Evolutionary conservation across 2,888 invertebrate genomes (phyloP).

Genomic region (Ormyrus thymus): DNA sequence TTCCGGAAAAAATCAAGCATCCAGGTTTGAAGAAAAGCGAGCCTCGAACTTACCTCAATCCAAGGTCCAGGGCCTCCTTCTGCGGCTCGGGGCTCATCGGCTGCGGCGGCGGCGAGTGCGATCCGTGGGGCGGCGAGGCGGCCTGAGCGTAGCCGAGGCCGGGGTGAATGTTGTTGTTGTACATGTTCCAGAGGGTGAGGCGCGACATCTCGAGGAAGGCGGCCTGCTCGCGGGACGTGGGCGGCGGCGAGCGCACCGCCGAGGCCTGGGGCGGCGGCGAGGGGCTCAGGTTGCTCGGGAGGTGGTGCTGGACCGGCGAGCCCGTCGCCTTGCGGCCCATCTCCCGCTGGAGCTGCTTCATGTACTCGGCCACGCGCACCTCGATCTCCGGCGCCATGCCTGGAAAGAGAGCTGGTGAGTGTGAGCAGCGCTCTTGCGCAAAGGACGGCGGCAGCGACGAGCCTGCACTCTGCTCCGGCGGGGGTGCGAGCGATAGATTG

Average conservation of each 20-base stretch:
- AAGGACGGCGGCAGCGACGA: no score
- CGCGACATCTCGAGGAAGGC: conserved; percentile 87
- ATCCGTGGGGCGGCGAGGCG: conserved; percentile 73
- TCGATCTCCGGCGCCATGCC: conserved; percentile 84
- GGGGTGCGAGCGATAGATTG: no score
- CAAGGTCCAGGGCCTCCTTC: conserved; percentile 90
- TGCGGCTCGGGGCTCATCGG: conserved; percentile 76
- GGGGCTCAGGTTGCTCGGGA: conserved; percentile 76
- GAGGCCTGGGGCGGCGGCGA: conserved; percentile 34
- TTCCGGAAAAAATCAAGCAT: no score
- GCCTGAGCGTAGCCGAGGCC: conserved; percentile 65
- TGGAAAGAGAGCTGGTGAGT: conserved; percentile 62
- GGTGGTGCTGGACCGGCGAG: conserved; percentile 70
- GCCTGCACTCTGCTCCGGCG: no score
- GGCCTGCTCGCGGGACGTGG: conserved; percentile 31
- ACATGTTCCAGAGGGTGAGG: conserved; percentile 85
- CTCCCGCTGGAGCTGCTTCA: conserved; percentile 82
- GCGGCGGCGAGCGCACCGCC: conserved; percentile 12
- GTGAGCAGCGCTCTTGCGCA: no score
- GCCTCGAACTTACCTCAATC: conserved; percentile 68
- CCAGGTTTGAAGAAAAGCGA: neutral
- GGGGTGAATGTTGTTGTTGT: conserved; percentile 78
- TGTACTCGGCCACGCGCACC: conserved; percentile 86
- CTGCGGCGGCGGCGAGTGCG: conserved; percentile 75
- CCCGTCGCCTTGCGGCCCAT: conserved; percentile 65